A percentile compares a stretch with the other conserved stretches of the same genome.
These are phyloP conservation scores for Wiebesia pumilae DNA, from an alignment of 1,140 invertebrate genomes.

Conservation along the genomic window DNA sequence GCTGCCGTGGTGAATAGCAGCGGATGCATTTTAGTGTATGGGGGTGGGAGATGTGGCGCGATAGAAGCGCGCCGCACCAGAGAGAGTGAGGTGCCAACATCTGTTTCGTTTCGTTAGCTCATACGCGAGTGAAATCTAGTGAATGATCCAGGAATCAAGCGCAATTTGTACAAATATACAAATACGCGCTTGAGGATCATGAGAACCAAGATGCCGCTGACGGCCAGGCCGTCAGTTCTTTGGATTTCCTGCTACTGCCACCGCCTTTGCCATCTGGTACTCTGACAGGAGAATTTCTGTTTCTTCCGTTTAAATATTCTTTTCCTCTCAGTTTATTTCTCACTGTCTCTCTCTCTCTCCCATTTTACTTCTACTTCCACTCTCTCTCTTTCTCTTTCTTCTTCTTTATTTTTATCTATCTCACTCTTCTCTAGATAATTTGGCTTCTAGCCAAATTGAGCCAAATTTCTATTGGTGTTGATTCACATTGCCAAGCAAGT, in stretches of 20 bases:
- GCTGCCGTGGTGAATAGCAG: neutral
- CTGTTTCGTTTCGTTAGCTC: neutral
- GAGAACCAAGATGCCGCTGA: neutral
- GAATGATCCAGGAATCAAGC: neutral
- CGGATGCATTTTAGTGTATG: neutral
- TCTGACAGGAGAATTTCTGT: neutral
- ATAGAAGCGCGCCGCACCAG: neutral
- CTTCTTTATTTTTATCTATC: neutral
- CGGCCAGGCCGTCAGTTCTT: neutral
- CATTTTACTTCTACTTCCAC: neutral
- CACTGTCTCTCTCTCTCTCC: neutral
- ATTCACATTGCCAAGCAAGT: neutral
- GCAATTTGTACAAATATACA: neutral
- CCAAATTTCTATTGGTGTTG: neutral
- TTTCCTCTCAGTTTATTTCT: no score
- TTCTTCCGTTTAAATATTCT: neutral
- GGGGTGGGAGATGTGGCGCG: neutral
- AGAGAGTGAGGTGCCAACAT: constrained; percentile 31
- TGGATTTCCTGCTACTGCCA: neutral
- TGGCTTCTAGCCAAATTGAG: no score
- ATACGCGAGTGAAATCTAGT: neutral
- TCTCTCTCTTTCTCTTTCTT: neutral
- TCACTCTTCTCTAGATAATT: neutral
- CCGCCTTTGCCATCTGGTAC: neutral
- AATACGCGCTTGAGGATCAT: neutral